phyloP scores from a whole-genome alignment of 2,113 vertebrate species.

The Boleophthalmus pectinirostris region DNA sequence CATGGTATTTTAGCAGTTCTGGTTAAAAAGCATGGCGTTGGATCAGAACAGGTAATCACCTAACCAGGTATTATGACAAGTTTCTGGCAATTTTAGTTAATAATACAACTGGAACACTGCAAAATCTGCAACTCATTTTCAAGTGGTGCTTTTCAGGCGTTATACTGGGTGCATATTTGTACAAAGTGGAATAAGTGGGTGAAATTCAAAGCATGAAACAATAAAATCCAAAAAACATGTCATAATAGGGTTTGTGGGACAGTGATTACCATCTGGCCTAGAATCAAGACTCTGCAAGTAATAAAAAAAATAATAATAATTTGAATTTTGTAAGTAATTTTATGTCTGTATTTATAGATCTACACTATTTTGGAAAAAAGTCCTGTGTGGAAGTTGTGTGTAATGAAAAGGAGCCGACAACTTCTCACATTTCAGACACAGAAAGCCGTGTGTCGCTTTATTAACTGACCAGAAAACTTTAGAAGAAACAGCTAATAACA shows the following conservation, averaged over 20 bases:
- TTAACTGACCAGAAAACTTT: no score
- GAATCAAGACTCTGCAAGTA: not conserved
- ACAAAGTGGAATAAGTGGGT: no score
- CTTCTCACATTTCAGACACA: no score
- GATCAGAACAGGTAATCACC: not conserved
- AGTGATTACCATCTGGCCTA: not conserved
- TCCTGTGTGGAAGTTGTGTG: no score
- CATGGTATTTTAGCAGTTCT: not conserved
- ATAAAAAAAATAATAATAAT: no score
- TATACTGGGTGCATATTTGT: no score
- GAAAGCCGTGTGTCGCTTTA: no score
- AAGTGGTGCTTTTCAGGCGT: no score
- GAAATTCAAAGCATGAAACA: not conserved
- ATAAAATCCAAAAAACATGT: not conserved
- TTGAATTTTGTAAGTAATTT: no score
- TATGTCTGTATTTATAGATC: not conserved
- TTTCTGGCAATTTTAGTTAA: not conserved
- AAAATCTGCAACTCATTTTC: not conserved
- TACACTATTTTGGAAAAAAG: no score
- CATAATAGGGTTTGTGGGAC: not conserved
- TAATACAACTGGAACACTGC: not conserved
- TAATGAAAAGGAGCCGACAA: no score
- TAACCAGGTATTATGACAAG: not conserved
- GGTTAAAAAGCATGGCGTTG: not conserved
- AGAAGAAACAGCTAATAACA: no score